Evolutionary conservation across 2,797 vertebrate species (phyloP), one percentile per base, ranked within the genome.

Genomic region (Naso thynnoides): DNA sequence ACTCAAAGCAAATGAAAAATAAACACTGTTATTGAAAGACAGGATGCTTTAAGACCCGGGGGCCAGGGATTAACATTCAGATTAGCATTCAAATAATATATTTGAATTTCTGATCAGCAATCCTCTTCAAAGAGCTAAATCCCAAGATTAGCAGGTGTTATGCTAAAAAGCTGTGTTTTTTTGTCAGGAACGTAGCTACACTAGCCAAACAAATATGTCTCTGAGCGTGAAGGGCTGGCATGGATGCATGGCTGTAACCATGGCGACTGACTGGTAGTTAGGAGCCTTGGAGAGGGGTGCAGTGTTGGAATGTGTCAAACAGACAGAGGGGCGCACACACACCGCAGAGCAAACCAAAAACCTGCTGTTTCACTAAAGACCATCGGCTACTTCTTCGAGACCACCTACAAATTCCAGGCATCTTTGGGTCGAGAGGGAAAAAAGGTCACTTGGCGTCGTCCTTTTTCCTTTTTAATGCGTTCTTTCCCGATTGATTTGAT

Each of bases 181-280:
- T 88, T 95, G 94, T 96, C 52, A 21, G 92, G 86, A 92, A 94
- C 93, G 90, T 94, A 95, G 95, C 95, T 96, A 96, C 94, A 66
- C 85, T 93, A 94, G 95, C 93, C 96, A 98, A 97, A 97, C 96
- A 98, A 97, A 99, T 96, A 97, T 96, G 96, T 96, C 95, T 96
- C 92, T 93, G 92, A 95, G 94, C 95, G 94, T 94, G 95, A 95
- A 95, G 94, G 87, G 92, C 93, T 95, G 92, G 93, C 92, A 93
- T 93, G 94, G 95, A 96, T 96, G 94, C 95, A 95, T 95, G 93
- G 90, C 91, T 88, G 92, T 97, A 89, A 90, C 96, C 94, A 96
- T 97, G 92, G 96, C 89, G 94, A 98, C 95, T 66, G 82, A 82
- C 90, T 89, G 84, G 88, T 93, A 93, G 91, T 93, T 92, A 88